Conservation (phyloP, 2,797 vertebrate genomes). For the Sardinella longiceps region DNA sequence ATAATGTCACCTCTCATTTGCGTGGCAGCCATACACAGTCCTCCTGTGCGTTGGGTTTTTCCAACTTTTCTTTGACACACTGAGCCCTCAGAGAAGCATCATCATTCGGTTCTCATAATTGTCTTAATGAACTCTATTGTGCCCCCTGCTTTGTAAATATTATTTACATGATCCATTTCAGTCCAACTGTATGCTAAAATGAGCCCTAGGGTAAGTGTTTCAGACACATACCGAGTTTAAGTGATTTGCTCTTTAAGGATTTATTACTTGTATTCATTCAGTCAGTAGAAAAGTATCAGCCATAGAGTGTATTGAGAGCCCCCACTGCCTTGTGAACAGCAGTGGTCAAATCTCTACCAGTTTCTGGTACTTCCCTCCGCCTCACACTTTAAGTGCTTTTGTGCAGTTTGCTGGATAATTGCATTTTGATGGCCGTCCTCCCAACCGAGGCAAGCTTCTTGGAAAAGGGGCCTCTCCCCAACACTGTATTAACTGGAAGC, state of each 20-base stretch:
- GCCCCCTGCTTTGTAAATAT: background rate
- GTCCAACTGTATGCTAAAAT: background rate
- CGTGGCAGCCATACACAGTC: background rate
- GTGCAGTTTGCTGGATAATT: conserved; percentile 57
- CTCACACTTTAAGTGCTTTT: conserved; percentile 37
- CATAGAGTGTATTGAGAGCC: background rate
- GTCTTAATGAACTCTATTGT: background rate
- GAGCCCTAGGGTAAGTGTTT: background rate
- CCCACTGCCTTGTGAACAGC: background rate
- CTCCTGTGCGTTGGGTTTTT: background rate
- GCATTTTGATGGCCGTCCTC: conserved; percentile 59
- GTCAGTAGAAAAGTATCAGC: background rate
- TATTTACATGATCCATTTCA: background rate
- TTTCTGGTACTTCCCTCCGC: background rate
- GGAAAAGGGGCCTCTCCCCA: conserved; percentile 56
- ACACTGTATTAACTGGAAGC: conserved; percentile 59
- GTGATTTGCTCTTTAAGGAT: background rate
- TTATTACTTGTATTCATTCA: background rate
- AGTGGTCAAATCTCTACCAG: background rate
- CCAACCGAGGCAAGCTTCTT: conserved; percentile 58
- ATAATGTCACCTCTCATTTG: background rate
- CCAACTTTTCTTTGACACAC: background rate
- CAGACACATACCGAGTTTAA: background rate
- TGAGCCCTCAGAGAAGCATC: background rate
- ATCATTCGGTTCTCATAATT: background rate